Percentiles rank a stretch among this genome's conserved stretches.
Conservation (phyloP, 2,888 invertebrate species). For the Sycophila texana region DNA sequence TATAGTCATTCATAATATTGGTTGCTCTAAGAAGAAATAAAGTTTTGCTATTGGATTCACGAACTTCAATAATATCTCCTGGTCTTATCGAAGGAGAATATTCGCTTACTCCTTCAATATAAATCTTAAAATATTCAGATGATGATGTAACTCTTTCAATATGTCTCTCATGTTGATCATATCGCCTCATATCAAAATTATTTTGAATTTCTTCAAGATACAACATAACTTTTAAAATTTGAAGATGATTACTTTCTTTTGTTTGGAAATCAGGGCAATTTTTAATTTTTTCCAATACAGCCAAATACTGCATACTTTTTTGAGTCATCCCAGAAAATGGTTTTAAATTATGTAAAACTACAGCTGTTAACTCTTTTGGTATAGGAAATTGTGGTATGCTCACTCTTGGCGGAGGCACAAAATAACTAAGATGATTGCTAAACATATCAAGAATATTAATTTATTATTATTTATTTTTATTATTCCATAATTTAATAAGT, state of each 20-base stretch:
- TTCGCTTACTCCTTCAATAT: constrained; percentile 40
- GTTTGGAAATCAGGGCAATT: neutral
- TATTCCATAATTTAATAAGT: too few species aligned
- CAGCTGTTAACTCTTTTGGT: constrained; percentile 33
- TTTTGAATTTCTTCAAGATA: constrained; percentile 51
- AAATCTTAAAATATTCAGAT: constrained; percentile 19
- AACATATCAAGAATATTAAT: constrained; percentile 5
- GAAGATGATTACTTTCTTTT: constrained; percentile 29
- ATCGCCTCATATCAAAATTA: constrained; percentile 44
- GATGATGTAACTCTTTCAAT: neutral
- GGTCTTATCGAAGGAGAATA: constrained; percentile 39
- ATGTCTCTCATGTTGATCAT: constrained; percentile 12
- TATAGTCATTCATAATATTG: constrained; percentile 28
- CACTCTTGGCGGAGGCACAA: constrained; percentile 15
- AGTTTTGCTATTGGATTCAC: neutral
- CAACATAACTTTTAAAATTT: constrained; percentile 46
- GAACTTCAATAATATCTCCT: constrained; percentile 31
- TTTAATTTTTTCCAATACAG: constrained; percentile 24
- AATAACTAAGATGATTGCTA: constrained; percentile 31
- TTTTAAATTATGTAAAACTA: constrained; percentile 22
- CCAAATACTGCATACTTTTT: constrained; percentile 18
- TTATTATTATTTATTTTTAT: neutral
- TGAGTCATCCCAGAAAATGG: constrained; percentile 23
- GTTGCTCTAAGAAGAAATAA: constrained; percentile 11
- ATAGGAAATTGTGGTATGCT: constrained; percentile 31